These are phyloP conservation scores for Sthenelais limicola DNA, from an alignment of 2,888 invertebrate species.

Conservation along the genomic window DNA sequence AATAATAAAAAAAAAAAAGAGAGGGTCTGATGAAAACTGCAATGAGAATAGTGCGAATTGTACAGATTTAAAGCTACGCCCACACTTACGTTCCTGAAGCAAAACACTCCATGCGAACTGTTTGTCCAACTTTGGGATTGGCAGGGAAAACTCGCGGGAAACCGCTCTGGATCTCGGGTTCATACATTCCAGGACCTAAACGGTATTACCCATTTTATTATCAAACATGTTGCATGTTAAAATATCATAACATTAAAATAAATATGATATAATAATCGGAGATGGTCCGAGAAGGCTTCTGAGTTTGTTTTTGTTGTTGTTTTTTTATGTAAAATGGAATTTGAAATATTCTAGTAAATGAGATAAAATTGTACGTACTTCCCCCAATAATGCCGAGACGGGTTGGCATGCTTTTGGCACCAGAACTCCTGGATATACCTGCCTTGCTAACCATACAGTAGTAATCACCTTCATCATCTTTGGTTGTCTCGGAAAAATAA, in stretches of 20 bases:
- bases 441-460: slow-evolving; percentile 53
- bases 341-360: slow-evolving; percentile 1
- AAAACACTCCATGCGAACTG: slow-evolving; percentile 92
- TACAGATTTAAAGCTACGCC: neutral
- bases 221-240: too few species aligned
- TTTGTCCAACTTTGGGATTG: slow-evolving; percentile 90
- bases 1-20: neutral
- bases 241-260: too few species aligned
- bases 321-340: too few species aligned
- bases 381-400: slow-evolving; percentile 56
- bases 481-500: slow-evolving; percentile 96
- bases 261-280: too few species aligned
- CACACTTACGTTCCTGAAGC: slow-evolving; percentile 87
- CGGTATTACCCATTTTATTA: too few species aligned
- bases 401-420: slow-evolving; percentile 60
- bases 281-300: too few species aligned
- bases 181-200: slow-evolving; percentile 60
- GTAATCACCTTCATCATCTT: slow-evolving; percentile 75
- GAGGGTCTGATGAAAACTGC: too few species aligned
- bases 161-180: slow-evolving; percentile 88
- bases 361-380: slow-evolving; percentile 53
- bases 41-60: neutral
- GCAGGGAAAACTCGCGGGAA: slow-evolving; percentile 96
- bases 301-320: too few species aligned
- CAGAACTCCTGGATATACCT: slow-evolving; percentile 54